Base-by-base conservation (phyloP, 2,888 invertebrate genomes). In the Tenthredo mesomela region DNA sequence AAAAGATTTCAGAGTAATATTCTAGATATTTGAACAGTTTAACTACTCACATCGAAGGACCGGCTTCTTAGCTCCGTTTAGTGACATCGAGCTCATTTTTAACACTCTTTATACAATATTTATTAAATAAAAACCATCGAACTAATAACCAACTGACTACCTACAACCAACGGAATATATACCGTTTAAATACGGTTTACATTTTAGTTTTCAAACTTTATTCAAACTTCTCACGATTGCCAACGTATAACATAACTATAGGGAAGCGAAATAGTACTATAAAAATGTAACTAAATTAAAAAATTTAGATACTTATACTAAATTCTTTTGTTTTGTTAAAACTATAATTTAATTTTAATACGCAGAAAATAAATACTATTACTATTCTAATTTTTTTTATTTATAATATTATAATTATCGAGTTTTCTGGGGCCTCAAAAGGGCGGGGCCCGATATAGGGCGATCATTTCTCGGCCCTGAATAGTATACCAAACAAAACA, bases 401-500 rank as follows among this genome's bases (percentile, higher is more conserved):
- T 73, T 18, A 37, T 6, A 50, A 33, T 50, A 37, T n/a, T n/a
- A n/a, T n/a, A n/a, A n/a, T n/a, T n/a, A n/a, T 54, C 50, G 50
- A 7, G 5, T 15, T n/a, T 54, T 15, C 15, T 77, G 0, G 50
- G 37, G 47, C 82, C 82, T 47, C 82, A 33, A 29, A 6, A 29
- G 65, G 47, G 47, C 82, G 47, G 82, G 43, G 82, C 67, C 67
- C 82, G 29, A n/a, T 18, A 33, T n/a, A 29, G 40, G 37, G 43
- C 67, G 29, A 18, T 43, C 40, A 47, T 29, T 43, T 70, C 21
- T 61, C 82, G 70, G 67, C 67, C 67, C 65, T 82, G 82, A n/a
- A 54, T 86, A 86, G 84, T 37, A 67, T 88, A 88, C 88, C 86
- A 90, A 91, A 89, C 90, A 90, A 92, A 93, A 92, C 89, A 93